These are phyloP conservation scores for Drosophila pseudoobscura DNA, from an alignment of 1,140 invertebrate genomes.

Conservation along the genomic window DNA sequence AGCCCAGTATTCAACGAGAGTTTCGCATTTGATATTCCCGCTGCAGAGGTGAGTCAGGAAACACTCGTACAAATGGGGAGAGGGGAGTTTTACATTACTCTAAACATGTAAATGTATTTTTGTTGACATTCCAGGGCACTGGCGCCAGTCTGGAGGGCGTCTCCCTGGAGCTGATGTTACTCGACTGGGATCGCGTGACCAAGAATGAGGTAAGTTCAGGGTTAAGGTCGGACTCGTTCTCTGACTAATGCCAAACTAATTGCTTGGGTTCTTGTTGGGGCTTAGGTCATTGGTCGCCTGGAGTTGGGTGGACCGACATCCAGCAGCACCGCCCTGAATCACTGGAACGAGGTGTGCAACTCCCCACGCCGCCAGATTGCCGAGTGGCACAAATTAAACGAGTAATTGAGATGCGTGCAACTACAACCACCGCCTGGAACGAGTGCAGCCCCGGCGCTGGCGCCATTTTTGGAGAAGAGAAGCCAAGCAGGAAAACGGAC, in stretches of 20 bases:
- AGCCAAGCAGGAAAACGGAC: slow-evolving; percentile 22
- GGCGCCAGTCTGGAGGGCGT: slow-evolving; percentile 94
- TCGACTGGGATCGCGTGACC: slow-evolving; percentile 98
- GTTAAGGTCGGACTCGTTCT: neutral
- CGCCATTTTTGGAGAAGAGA: slow-evolving; percentile 37
- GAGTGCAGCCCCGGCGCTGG: slow-evolving; percentile 49
- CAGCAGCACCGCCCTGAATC: slow-evolving; percentile 92
- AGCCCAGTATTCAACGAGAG: slow-evolving; percentile 99
- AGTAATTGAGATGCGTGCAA: slow-evolving; percentile 85
- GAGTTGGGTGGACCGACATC: slow-evolving; percentile 93
- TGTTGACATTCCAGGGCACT: slow-evolving; percentile 81
- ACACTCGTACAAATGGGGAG: no score
- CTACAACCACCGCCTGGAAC: neutral
- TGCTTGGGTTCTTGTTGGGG: slow-evolving; percentile 1
- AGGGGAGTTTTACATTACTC: no score
- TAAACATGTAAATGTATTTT: neutral
- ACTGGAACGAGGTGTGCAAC: slow-evolving; percentile 98
- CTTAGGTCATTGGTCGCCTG: slow-evolving; percentile 95
- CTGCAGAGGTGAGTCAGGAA: slow-evolving; percentile 81
- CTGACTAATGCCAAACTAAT: slow-evolving; percentile 9
- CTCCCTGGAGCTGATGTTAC: slow-evolving; percentile 95
- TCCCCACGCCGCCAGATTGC: slow-evolving; percentile 98
- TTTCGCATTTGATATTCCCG: slow-evolving; percentile 93
- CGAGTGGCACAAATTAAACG: slow-evolving; percentile 98
- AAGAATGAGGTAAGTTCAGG: slow-evolving; percentile 94